These are phyloP conservation scores for Erebia aethiops DNA, from an alignment of 2,888 invertebrate genomes.

Conservation along the genomic window DNA sequence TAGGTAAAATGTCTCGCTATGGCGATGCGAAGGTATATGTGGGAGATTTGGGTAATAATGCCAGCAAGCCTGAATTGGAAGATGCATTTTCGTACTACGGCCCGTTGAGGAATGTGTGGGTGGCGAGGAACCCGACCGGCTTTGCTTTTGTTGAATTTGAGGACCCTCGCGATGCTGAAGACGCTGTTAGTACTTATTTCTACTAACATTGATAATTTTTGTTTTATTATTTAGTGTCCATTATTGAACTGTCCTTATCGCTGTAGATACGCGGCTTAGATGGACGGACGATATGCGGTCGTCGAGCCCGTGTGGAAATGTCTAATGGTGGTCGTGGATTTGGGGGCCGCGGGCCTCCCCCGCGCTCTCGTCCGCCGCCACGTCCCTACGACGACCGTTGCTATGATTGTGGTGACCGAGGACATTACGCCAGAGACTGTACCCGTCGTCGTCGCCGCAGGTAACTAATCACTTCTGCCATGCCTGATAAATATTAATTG, in stretches of 20 bases:
- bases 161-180: conserved; percentile 95
- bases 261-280: conserved; percentile 84
- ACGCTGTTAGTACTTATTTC: conserved; percentile 86
- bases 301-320: conserved; percentile 94
- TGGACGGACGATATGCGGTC: conserved; percentile 93
- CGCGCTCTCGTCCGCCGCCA: conserved; percentile 83
- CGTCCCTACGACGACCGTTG: conserved; percentile 96
- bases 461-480: conserved; percentile 48
- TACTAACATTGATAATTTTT: neutral
- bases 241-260: too few relatives aligned
- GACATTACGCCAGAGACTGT: conserved; percentile 97
- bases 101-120: conserved; percentile 96
- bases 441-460: conserved; percentile 86
- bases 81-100: conserved; percentile 97
- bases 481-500: neutral
- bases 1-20: conserved; percentile 87
- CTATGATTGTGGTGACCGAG: conserved; percentile 96
- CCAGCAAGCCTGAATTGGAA: conserved; percentile 96
- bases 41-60: conserved; percentile 95
- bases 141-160: conserved; percentile 98
- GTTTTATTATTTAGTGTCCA: too few relatives aligned
- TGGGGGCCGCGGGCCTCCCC: conserved; percentile 21
- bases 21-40: conserved; percentile 98
- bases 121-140: conserved; percentile 97
- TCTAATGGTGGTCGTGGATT: conserved; percentile 87